Percentiles rank a stretch among this genome's conserved stretches.
phyloP scores from a whole-genome alignment of 1,140 invertebrate genomes.

The Liolophura sinensis region DNA sequence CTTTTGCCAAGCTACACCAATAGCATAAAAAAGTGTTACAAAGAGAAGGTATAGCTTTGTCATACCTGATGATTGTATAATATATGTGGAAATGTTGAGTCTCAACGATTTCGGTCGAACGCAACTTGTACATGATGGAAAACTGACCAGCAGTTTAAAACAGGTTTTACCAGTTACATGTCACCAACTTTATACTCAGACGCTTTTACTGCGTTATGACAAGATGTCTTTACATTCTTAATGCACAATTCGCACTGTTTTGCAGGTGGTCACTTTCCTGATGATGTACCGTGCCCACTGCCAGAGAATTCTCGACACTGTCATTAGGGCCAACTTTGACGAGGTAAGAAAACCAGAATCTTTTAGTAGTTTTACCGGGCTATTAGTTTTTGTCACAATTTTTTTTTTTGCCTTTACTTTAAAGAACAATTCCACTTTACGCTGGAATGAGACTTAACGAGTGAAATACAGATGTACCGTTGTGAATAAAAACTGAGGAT shows the following conservation, averaged over 20 bases:
- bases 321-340: slow-evolving; percentile 63
- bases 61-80: too few species aligned
- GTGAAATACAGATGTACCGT: background rate
- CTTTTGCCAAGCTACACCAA: background rate
- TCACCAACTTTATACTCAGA: too few species aligned
- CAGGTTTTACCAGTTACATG: too few species aligned
- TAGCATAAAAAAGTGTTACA: too few species aligned
- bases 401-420: too few species aligned
- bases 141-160: too few species aligned
- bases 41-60: too few species aligned
- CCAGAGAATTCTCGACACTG: slow-evolving; percentile 63
- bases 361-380: too few species aligned
- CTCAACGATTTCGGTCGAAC: too few species aligned
- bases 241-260: slow-evolving; percentile 3
- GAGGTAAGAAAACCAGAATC: slow-evolving; percentile 51
- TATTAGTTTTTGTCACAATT: background rate
- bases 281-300: slow-evolving; percentile 66
- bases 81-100: too few species aligned
- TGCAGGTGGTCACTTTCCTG: slow-evolving; percentile 61
- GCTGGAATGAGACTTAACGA: background rate
- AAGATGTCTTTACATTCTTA: background rate
- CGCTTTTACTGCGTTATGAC: slow-evolving; percentile 8
- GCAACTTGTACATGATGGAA: too few species aligned
- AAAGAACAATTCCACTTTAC: too few species aligned
- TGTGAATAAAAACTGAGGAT: background rate